Evolutionary conservation across 2,797 vertebrate species (phyloP).

Genomic region (Mus caroli): DNA sequence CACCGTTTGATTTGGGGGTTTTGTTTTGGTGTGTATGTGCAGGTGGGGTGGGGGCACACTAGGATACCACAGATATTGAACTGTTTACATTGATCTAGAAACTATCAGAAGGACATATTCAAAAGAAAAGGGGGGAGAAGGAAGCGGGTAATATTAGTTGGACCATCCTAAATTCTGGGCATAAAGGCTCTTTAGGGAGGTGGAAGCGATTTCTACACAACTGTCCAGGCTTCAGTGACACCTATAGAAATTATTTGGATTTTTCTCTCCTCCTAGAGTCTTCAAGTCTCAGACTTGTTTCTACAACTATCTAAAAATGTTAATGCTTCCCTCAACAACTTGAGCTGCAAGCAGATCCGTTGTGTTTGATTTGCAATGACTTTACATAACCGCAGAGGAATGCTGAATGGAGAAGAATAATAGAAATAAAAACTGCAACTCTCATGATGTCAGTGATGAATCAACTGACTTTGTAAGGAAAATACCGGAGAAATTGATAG

Average conservation of each 20-base stretch:
- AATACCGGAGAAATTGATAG: background rate
- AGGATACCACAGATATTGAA: conserved; percentile 47
- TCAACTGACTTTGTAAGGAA: conserved; percentile 46
- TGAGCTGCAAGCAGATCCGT: conserved; percentile 1
- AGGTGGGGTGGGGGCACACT: background rate
- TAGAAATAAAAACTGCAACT: background rate
- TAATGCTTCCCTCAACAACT: background rate
- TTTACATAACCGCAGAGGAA: background rate
- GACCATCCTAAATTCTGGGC: conserved; percentile 15
- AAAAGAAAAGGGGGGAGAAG: background rate
- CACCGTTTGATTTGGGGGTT: conserved; percentile 57
- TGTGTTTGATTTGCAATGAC: conserved; percentile 15
- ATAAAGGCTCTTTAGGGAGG: background rate
- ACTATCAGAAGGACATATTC: conserved; percentile 42
- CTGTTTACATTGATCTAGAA: conserved; percentile 54
- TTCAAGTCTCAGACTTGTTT: conserved; percentile 34
- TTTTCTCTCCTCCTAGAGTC: background rate
- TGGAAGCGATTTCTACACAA: background rate
- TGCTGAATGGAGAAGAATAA: background rate
- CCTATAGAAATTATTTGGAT: background rate
- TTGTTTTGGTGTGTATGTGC: background rate
- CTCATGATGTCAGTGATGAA: background rate
- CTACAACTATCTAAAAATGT: conserved; percentile 23
- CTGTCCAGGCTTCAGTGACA: background rate
- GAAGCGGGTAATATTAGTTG: background rate